Evolutionary conservation across 2,888 invertebrate species (phyloP).

Genomic region (Tipula vernalis): DNA sequence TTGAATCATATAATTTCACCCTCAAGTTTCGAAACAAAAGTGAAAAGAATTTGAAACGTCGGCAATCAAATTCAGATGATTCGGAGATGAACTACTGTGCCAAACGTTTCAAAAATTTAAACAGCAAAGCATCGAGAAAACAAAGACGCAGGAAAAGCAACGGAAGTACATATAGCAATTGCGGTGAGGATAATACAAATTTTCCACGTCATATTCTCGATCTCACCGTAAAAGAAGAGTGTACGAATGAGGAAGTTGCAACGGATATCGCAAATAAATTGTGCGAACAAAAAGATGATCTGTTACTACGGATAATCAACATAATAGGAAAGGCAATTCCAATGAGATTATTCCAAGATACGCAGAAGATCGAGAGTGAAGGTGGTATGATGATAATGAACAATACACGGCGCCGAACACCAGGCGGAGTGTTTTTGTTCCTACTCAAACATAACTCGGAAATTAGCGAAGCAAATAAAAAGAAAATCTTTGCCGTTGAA

Average conservation of each 20-base stretch:
- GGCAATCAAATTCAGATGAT: conserved; percentile 26
- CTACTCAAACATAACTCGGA: conserved; percentile 60
- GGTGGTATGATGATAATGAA: conserved; percentile 79
- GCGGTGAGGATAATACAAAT: conserved; percentile 34
- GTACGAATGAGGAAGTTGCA: conserved; percentile 47
- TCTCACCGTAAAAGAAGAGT: conserved; percentile 39
- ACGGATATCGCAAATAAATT: conserved; percentile 61
- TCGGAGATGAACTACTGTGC: background rate
- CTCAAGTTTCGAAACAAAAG: conserved; percentile 49
- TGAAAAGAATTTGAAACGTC: conserved; percentile 30
- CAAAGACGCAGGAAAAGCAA: conserved; percentile 30
- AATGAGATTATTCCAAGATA: conserved; percentile 61
- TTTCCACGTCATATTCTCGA: conserved; percentile 39
- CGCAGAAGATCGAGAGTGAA: conserved; percentile 66
- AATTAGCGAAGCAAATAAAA: conserved; percentile 50
- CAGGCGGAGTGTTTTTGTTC: conserved; percentile 76
- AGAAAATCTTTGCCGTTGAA: conserved; percentile 56
- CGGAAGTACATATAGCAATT: conserved; percentile 34
- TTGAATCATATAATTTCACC: conserved; percentile 67
- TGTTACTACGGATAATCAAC: conserved; percentile 55
- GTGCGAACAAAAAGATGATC: conserved; percentile 56
- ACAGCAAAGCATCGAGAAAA: conserved; percentile 31
- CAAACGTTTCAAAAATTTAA: conserved; percentile 32
- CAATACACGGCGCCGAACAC: conserved; percentile 66
- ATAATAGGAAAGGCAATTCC: conserved; percentile 60